Conservation (phyloP, 2,113 vertebrate species). For the Stegastes partitus region DNA sequence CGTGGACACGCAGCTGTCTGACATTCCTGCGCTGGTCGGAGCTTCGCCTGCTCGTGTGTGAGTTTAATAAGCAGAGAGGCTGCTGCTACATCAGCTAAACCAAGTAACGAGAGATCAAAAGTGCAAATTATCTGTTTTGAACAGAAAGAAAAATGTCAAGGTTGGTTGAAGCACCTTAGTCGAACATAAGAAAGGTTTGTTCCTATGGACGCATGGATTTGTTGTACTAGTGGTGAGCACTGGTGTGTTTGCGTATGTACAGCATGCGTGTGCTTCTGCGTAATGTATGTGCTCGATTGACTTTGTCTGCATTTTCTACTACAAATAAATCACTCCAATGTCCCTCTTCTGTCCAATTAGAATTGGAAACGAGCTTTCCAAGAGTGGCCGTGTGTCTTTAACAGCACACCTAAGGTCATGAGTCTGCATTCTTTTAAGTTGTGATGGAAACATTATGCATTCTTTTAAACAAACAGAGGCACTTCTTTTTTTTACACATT, state of each 20-base stretch:
- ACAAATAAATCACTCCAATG: constrained; percentile 25
- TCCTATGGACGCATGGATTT: background rate
- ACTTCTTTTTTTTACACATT: constrained; percentile 4
- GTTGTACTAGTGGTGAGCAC: background rate
- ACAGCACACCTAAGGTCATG: background rate
- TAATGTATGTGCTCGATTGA: constrained; percentile 62
- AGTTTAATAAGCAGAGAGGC: constrained; percentile 15
- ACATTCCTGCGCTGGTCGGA: constrained; percentile 71
- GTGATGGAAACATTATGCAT: background rate
- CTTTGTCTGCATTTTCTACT: constrained; percentile 59
- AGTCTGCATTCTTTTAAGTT: background rate
- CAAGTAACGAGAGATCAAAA: constrained; percentile 48
- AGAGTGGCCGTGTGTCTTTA: constrained; percentile 8
- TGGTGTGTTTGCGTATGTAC: constrained; percentile 42
- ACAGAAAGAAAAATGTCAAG: constrained; percentile 28
- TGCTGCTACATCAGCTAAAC: constrained; percentile 37
- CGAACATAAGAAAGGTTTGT: constrained; percentile 27
- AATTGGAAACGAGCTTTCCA: constrained; percentile 5
- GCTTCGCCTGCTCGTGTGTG: constrained; percentile 26
- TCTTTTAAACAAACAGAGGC: background rate
- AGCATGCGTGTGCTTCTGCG: constrained; percentile 22
- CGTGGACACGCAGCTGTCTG: constrained; percentile 68
- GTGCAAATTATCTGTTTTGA: constrained; percentile 73
- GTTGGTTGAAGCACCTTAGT: constrained; percentile 56
- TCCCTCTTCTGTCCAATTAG: constrained; percentile 6